Percentiles rank a stretch among this genome's conserved stretches.
phyloP scores from a whole-genome alignment of 2,888 invertebrate species.

The Disparrhopalites patrizii region DNA sequence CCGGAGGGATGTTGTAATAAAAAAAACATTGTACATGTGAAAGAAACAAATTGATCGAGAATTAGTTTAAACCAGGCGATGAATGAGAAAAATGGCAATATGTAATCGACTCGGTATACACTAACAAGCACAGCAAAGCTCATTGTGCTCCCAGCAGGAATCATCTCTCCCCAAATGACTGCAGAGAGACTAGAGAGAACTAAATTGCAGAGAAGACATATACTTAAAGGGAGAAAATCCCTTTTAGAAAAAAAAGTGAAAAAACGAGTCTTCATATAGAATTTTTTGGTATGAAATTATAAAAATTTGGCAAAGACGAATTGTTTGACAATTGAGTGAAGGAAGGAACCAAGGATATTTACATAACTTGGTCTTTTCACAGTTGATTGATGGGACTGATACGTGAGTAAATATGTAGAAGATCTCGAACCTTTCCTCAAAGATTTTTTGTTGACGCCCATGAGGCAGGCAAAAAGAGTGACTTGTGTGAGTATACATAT shows the following conservation, averaged over 20 bases:
- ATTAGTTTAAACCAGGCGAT: neutral
- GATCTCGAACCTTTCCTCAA: constrained; percentile 19
- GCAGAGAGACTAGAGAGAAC: too few relatives aligned
- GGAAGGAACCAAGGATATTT: constrained; percentile 11
- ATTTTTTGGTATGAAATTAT: too few relatives aligned
- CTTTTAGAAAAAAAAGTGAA: too few relatives aligned
- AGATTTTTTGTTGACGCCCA: constrained; percentile 19
- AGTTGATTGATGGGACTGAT: constrained; percentile 18
- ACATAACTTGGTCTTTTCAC: constrained; percentile 5
- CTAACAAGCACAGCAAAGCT: too few relatives aligned
- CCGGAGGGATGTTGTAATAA: too few relatives aligned
- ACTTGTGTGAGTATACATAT: neutral
- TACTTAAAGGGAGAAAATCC: too few relatives aligned
- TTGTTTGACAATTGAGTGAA: constrained; percentile 10
- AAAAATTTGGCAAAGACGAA: constrained; percentile 10
- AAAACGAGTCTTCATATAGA: too few relatives aligned
- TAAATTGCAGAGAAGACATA: too few relatives aligned
- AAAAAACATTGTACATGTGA: too few relatives aligned
- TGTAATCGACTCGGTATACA: too few relatives aligned
- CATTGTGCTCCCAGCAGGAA: too few relatives aligned
- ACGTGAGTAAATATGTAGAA: constrained; percentile 7
- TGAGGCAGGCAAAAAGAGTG: neutral
- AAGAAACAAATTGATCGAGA: constrained; percentile 8
- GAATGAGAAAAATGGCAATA: neutral
- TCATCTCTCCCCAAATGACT: too few relatives aligned